phyloP scores from a whole-genome alignment of 2,888 invertebrate species.

The Drosophila antonietae region DNA sequence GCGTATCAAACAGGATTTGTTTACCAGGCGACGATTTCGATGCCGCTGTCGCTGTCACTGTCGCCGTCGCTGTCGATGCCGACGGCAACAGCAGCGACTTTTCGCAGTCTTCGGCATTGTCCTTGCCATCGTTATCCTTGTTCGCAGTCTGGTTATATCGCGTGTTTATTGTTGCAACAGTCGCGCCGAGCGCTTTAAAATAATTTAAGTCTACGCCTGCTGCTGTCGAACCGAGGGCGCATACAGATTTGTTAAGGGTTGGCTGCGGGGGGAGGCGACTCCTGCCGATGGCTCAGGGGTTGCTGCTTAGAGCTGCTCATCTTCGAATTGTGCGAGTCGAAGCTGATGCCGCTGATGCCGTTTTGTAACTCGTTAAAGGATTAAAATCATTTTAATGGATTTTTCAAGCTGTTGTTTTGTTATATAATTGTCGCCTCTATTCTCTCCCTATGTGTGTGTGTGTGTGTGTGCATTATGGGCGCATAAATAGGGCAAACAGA shows the following conservation, averaged over 20 bases:
- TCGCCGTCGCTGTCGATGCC: neutral
- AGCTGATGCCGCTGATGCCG: slow-evolving; percentile 37
- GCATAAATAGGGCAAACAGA: slow-evolving; percentile 72
- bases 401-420: slow-evolving; percentile 81
- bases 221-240: slow-evolving; percentile 18
- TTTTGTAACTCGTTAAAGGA: slow-evolving; percentile 82
- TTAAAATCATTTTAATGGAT: slow-evolving; percentile 84
- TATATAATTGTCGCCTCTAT: slow-evolving; percentile 73
- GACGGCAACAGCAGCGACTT: slow-evolving; percentile 22
- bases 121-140: slow-evolving; percentile 74
- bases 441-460: slow-evolving; percentile 35
- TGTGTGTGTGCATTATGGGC: slow-evolving; percentile 42
- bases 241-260: slow-evolving; percentile 1
- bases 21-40: slow-evolving; percentile 66
- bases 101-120: slow-evolving; percentile 43
- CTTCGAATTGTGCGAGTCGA: slow-evolving; percentile 35
- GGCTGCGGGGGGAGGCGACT: neutral
- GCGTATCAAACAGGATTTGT: slow-evolving; percentile 80
- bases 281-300: slow-evolving; percentile 32
- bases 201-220: slow-evolving; percentile 73
- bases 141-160: slow-evolving; percentile 79
- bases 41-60: neutral
- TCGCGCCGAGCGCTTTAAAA: slow-evolving; percentile 73
- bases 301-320: slow-evolving; percentile 47
- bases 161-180: slow-evolving; percentile 80